phyloP scores from a whole-genome alignment of 2,888 invertebrate species.

The Calameuta filiformis region DNA sequence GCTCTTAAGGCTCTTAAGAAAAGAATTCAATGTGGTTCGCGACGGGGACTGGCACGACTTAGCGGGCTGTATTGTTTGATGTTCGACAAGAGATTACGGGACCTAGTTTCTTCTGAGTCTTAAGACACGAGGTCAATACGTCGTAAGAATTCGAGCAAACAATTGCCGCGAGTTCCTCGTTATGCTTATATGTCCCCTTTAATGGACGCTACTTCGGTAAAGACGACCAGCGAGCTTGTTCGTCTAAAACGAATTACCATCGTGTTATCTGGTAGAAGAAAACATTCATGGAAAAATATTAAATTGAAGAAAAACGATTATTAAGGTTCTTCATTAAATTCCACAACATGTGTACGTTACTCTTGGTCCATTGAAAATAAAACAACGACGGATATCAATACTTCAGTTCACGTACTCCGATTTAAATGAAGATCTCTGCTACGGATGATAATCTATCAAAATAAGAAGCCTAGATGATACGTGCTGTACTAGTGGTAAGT shows the following conservation, averaged over 20 bases:
- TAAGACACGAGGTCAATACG: not conserved
- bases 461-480: not conserved
- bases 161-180: not conserved
- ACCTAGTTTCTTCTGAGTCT: not conserved
- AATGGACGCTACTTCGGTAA: not conserved
- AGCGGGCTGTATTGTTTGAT: not conserved
- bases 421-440: not conserved
- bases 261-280: not conserved
- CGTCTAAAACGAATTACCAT: not conserved
- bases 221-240: not conserved
- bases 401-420: not conserved
- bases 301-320: not conserved
- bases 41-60: not conserved
- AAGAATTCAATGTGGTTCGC: not conserved
- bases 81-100: not conserved
- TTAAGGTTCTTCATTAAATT: not conserved
- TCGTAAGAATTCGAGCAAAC: not conserved
- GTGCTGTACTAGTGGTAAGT: not conserved
- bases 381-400: not conserved
- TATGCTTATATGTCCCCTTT: not conserved
- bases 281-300: not conserved
- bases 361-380: not conserved
- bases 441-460: not conserved
- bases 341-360: not conserved
- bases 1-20: not conserved